Base-by-base conservation (phyloP, 1,140 invertebrate species). In the Drosophila chauvacae region DNA sequence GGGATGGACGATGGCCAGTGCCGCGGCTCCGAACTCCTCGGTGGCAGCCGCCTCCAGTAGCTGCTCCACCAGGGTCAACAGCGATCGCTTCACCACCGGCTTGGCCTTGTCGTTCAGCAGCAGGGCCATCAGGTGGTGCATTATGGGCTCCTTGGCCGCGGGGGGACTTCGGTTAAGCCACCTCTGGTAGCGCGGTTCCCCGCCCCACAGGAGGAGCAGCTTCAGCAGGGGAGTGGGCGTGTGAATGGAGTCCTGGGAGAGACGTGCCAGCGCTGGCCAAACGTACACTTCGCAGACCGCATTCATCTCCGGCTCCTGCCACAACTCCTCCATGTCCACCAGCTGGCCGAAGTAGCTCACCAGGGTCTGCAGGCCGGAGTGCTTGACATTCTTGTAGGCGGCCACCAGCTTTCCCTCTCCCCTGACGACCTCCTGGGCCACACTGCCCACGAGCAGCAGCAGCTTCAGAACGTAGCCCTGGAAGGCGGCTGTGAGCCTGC, bases 221-320 rank as follows among this genome's bases (percentile, higher is more conserved):
- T 96, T 97, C 13, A 98, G 92, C 51, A 98, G 92, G 3, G 96
- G 94, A 5, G 97, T 98, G 2, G 97, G 97, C 81, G 95, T 96
- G 78, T 97, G 95, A 57, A 98, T 95, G 33, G 97, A 96, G 90
- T 98, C 97, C 57, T 95, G 93, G 1, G 96, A 95, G 2, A 98
- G 91, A 84, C 95, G 96, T n/a, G 94, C 93, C 51, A 98, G 92
- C 84, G 96, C 94, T 1, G 97, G 97, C 95, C 96, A 98, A 18
- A 99, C 94, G 51, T 96, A 95, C 0, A 96, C 94, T 50, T 96
- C 93, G 90, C 96, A 98, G 13, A 98, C 78, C 1, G 96, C 95
- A 82, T 96, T 95, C 4, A 98, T 93, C 92, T 98, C 96, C 7
- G 93, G 87, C 28, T 92, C 81, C 7, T 93, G 94, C 96, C 97